phyloP scores from a whole-genome alignment of 2,797 vertebrate species.

The Eleutherodactylus coqui region DNA sequence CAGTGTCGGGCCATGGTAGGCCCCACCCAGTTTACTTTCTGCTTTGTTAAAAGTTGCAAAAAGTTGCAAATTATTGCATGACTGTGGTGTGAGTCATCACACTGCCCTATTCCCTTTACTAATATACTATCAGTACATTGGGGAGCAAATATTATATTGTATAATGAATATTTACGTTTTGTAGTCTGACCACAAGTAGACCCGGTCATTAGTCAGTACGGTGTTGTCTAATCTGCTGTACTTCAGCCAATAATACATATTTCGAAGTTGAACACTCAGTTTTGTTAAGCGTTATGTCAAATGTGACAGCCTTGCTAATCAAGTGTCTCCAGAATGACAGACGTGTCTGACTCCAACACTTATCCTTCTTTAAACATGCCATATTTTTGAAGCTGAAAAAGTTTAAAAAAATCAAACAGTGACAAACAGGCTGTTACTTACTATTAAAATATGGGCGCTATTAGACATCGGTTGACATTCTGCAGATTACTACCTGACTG shows the following conservation, averaged over 20 bases:
- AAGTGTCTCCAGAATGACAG: slow-evolving; percentile 33
- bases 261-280: slow-evolving; percentile 15
- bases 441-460: slow-evolving; percentile 42
- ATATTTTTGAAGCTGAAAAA: slow-evolving; percentile 33
- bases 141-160: background rate
- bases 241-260: slow-evolving; percentile 13
- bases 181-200: background rate
- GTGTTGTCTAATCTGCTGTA: background rate
- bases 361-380: slow-evolving; percentile 39
- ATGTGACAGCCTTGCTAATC: slow-evolving; percentile 48
- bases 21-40: no score
- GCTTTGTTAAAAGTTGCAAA: no score
- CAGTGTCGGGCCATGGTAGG: no score
- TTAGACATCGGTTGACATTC: slow-evolving; percentile 32
- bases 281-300: slow-evolving; percentile 45
- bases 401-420: slow-evolving; percentile 33
- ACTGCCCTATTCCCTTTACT: background rate
- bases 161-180: background rate
- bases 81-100: no score
- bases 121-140: background rate
- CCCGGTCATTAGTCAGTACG: background rate
- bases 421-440: slow-evolving; percentile 39
- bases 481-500: slow-evolving; percentile 34
- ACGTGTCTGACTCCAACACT: slow-evolving; percentile 14
- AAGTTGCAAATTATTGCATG: no score